Conservation (phyloP, 2,113 vertebrate species). For the Proteles cristata region DNA sequence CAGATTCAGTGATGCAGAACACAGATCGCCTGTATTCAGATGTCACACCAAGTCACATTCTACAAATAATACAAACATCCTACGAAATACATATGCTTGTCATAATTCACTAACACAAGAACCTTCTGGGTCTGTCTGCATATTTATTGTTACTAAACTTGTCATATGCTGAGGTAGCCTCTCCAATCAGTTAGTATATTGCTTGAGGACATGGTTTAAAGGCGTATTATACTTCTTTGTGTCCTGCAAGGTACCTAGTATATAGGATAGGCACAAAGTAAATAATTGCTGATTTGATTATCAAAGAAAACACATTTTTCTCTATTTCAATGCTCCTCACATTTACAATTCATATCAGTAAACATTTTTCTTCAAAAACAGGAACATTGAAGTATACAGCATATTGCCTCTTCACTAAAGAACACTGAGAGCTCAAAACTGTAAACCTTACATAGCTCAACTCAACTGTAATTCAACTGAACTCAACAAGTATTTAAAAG, state of each 20-base stretch:
- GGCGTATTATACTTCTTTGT: not conserved
- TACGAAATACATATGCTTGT: not conserved
- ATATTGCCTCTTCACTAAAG: not conserved
- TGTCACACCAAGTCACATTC: not conserved
- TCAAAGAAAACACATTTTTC: not conserved
- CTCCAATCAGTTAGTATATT: not conserved
- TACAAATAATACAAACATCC: not conserved
- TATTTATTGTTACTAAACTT: not conserved
- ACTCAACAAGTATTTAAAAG: not conserved
- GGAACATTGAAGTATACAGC: not conserved
- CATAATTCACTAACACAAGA: not conserved
- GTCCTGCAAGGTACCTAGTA: not conserved
- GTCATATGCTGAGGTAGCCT: not conserved
- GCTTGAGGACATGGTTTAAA: not conserved
- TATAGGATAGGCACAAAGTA: not conserved
- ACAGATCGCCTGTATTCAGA: not conserved
- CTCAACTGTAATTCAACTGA: not conserved
- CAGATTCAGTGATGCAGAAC: not conserved
- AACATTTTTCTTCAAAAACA: conserved; percentile 14
- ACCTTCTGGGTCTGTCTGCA: not conserved
- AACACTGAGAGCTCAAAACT: not conserved
- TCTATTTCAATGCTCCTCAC: conserved; percentile 21
- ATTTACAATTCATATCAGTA: not conserved
- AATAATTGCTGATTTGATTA: not conserved
- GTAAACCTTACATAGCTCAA: not conserved